These are phyloP conservation scores for Gari tellinella DNA, from an alignment of 2,888 invertebrate species.

Conservation along the genomic window DNA sequence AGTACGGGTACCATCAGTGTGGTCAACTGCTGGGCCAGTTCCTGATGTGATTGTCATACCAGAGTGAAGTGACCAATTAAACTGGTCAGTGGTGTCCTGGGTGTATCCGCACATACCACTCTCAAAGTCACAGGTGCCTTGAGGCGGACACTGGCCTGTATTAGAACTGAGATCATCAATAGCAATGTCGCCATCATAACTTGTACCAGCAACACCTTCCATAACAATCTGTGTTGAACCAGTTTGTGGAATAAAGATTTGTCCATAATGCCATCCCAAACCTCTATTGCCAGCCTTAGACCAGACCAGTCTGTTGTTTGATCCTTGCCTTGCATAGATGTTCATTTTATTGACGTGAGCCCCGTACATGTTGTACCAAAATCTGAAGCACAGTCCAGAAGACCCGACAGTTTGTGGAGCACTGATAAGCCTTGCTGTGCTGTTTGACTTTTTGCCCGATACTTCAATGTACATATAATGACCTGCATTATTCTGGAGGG, in stretches of 20 bases:
- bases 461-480: constrained; percentile 76
- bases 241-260: constrained; percentile 65
- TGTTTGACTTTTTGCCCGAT: constrained; percentile 58
- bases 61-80: constrained; percentile 72
- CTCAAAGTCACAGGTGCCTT: constrained; percentile 76
- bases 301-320: constrained; percentile 60
- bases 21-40: constrained; percentile 79
- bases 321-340: constrained; percentile 63
- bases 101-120: constrained; percentile 74
- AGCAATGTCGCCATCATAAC: constrained; percentile 72
- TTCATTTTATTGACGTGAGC: constrained; percentile 76
- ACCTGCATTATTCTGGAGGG: constrained; percentile 72
- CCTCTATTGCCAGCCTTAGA: constrained; percentile 75
- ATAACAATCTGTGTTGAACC: constrained; percentile 68
- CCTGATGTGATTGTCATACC: constrained; percentile 65
- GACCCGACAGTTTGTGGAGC: constrained; percentile 49
- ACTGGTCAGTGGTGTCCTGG: constrained; percentile 72
- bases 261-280: constrained; percentile 76
- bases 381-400: constrained; percentile 77
- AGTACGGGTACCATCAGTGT: constrained; percentile 75
- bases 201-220: constrained; percentile 72
- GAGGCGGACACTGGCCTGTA: constrained; percentile 66
- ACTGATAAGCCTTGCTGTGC: constrained; percentile 74
- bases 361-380: constrained; percentile 83
- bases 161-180: constrained; percentile 74